phyloP scores from a whole-genome alignment of 53 echinoderm and acorn worm genomes.

The Luidia sarsii region DNA sequence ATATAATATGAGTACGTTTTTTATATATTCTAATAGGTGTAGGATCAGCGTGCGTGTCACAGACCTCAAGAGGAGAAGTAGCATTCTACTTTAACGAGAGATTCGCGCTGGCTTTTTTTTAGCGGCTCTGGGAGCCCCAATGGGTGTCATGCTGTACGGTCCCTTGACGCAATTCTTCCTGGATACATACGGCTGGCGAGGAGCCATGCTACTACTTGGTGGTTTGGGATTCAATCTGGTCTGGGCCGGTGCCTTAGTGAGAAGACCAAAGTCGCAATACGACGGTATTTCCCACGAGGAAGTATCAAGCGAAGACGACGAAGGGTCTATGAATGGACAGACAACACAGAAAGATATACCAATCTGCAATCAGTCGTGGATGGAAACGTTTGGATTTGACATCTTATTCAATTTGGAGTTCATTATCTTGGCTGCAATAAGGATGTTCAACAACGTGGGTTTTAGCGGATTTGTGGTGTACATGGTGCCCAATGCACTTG shows the following conservation, averaged over 20 bases:
- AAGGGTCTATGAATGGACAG: background rate
- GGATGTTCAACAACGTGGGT: background rate
- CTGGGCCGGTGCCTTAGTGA: constrained; percentile 5
- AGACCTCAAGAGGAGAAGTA: too few relatives aligned
- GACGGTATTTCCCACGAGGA: background rate
- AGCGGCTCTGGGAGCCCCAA: background rate
- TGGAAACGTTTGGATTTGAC: background rate
- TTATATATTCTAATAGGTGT: too few relatives aligned
- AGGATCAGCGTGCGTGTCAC: too few relatives aligned
- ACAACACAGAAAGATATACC: background rate
- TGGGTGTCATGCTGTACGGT: constrained; percentile 30
- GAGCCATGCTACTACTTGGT: constrained; percentile 37
- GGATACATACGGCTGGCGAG: constrained; percentile 52
- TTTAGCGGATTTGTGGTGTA: background rate
- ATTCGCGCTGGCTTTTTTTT: constrained; percentile 17
- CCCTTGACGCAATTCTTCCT: constrained; percentile 24
- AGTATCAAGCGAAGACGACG: background rate
- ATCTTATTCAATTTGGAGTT: background rate
- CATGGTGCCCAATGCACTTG: constrained; percentile 1
- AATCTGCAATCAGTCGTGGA: background rate
- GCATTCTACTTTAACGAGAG: constrained; percentile 29
- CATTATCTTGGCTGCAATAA: background rate
- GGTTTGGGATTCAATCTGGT: background rate
- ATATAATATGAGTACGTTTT: too few relatives aligned
- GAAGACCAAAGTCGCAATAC: background rate